phyloP scores from a whole-genome alignment of 1,140 invertebrate species.

The Stegodyphus dumicola region DNA sequence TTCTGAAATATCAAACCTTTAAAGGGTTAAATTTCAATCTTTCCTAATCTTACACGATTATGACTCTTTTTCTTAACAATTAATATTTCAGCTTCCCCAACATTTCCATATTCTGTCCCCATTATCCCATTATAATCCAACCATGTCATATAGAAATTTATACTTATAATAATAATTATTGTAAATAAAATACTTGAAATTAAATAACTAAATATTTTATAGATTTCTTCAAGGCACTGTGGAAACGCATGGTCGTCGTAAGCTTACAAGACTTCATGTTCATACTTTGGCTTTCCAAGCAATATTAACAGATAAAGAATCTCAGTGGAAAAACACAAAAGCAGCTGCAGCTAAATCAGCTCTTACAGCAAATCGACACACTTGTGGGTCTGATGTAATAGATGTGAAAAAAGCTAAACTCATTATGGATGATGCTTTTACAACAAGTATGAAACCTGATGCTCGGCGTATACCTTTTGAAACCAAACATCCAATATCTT shows the following conservation, averaged over 20 bases:
- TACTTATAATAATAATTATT: no score
- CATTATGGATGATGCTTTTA: conserved; percentile 87
- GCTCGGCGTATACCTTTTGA: conserved; percentile 76
- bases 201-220: not conserved
- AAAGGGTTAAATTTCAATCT: no score
- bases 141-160: no score
- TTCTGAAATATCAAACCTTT: no score
- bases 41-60: no score
- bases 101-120: no score
- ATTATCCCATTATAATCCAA: no score
- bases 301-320: conserved; percentile 78
- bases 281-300: conserved; percentile 90
- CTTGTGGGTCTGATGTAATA: conserved; percentile 81
- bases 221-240: conserved; percentile 35
- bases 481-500: conserved; percentile 77
- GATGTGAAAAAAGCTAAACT: conserved; percentile 76
- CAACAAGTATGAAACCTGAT: conserved; percentile 73
- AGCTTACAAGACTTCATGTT: conserved; percentile 82
- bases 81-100: no score
- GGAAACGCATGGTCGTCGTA: conserved; percentile 68
- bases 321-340: conserved; percentile 80
- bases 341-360: conserved; percentile 87
- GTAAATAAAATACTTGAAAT: no score
- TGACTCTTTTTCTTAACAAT: no score
- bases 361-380: conserved; percentile 84